These are phyloP conservation scores for Coenonympha glycerion DNA, from an alignment of 2,888 invertebrate genomes.

Conservation along the genomic window DNA sequence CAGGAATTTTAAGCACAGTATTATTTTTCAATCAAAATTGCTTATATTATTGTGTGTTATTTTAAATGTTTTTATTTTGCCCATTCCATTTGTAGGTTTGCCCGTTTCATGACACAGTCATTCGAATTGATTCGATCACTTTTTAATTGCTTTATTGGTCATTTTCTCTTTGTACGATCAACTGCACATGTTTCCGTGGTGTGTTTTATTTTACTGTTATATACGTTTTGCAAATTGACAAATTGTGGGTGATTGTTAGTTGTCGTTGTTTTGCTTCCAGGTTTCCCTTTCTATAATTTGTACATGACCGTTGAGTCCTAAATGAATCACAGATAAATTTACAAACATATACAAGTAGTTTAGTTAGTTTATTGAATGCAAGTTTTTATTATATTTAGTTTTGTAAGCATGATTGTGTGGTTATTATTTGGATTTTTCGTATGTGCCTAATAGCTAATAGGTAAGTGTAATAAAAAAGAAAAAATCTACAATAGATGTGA, in stretches of 20 bases:
- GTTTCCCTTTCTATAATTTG: constrained; percentile 62
- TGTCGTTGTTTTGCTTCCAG: constrained; percentile 74
- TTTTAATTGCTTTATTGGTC: constrained; percentile 60
- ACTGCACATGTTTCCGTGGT: constrained; percentile 64
- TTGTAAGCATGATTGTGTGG: constrained; percentile 63
- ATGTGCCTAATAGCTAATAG: background rate
- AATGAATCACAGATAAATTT: constrained; percentile 72
- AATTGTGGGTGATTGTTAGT: constrained; percentile 67
- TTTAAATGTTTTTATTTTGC: constrained; percentile 47
- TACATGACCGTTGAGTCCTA: constrained; percentile 34
- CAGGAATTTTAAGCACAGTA: constrained; percentile 67
- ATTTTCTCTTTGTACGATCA: constrained; percentile 44
- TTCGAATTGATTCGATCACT: constrained; percentile 45
- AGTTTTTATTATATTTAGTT: constrained; percentile 52
- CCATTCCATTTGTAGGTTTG: constrained; percentile 33
- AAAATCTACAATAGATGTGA: background rate
- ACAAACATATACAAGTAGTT: constrained; percentile 48
- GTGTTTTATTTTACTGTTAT: constrained; percentile 61
- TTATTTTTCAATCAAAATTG: constrained; percentile 65
- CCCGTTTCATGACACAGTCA: constrained; percentile 54
- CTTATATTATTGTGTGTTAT: constrained; percentile 72
- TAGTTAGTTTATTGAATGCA: constrained; percentile 55
- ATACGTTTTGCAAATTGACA: constrained; percentile 45
- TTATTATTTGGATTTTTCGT: constrained; percentile 32
- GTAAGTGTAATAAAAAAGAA: background rate